Evolutionary conservation across 2,113 vertebrate species (phyloP).

Genomic region (Grallaria varia): DNA sequence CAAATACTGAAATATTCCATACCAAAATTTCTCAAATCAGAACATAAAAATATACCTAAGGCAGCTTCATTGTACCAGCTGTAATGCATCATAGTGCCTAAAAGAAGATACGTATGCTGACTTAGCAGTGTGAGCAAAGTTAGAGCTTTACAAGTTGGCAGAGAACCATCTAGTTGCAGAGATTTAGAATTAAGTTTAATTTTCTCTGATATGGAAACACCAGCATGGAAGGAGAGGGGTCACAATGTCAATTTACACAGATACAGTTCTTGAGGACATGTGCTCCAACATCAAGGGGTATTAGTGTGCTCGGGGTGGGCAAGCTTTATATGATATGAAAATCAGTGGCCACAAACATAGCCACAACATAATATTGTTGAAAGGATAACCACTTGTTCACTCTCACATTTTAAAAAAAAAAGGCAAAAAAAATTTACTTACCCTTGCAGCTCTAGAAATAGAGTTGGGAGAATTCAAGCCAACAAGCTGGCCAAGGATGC

Average conservation of each 20-base stretch:
- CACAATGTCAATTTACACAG: too few species aligned
- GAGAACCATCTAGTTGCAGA: background rate
- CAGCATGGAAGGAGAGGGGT: background rate
- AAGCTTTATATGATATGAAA: background rate
- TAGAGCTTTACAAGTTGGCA: background rate
- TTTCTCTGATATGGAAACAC: background rate
- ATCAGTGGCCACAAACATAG: background rate
- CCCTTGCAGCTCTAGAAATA: conserved; percentile 89
- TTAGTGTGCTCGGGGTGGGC: background rate
- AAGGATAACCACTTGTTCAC: background rate
- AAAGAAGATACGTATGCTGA: background rate
- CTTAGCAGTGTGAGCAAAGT: background rate
- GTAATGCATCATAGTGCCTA: background rate
- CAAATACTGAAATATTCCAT: background rate
- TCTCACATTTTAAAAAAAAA: background rate
- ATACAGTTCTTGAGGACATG: too few species aligned
- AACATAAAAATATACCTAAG: background rate
- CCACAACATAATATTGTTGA: background rate
- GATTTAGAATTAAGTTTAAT: background rate
- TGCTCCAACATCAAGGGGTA: too few species aligned
- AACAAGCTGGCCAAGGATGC: conserved; percentile 88
- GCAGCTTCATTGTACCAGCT: background rate
- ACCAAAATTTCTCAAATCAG: background rate
- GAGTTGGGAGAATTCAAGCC: conserved; percentile 93
- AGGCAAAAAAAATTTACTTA: conserved; percentile 63